phyloP scores from a whole-genome alignment of 64 coral and sea anemone genomes.

The Pachyseris speciosa region DNA sequence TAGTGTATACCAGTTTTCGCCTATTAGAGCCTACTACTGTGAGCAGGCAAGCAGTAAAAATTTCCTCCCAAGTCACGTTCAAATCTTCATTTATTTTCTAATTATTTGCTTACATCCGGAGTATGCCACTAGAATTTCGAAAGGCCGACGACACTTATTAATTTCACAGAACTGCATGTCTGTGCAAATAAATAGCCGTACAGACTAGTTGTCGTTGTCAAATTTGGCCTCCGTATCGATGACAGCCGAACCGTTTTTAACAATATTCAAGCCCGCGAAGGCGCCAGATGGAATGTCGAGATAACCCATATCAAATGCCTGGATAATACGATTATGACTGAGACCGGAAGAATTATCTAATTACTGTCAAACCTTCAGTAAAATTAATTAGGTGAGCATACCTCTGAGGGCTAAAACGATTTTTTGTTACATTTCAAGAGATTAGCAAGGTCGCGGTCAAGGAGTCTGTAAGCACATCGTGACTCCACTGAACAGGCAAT shows the following conservation, averaged over 20 bases:
- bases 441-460: constrained; percentile 25
- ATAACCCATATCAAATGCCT: constrained; percentile 58
- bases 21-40: too few relatives aligned
- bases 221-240: neutral
- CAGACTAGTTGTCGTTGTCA: neutral
- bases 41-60: too few relatives aligned
- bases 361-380: constrained; percentile 71
- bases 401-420: constrained; percentile 32
- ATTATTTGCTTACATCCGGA: neutral
- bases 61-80: neutral
- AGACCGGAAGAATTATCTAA: constrained; percentile 84
- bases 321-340: constrained; percentile 67
- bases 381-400: constrained; percentile 77
- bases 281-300: constrained; percentile 70
- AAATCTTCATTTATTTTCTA: neutral
- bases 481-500: neutral
- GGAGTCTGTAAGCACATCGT: neutral
- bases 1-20: too few relatives aligned
- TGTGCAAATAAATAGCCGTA: constrained; percentile 18
- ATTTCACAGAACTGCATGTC: constrained; percentile 52
- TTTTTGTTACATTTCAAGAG: constrained; percentile 20
- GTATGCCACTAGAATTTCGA: neutral
- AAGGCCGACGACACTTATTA: constrained; percentile 82
- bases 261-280: constrained; percentile 24
- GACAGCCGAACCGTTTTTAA: neutral